phyloP scores from a whole-genome alignment of 1,140 invertebrate species.

The Akabosia matsudoensis region DNA sequence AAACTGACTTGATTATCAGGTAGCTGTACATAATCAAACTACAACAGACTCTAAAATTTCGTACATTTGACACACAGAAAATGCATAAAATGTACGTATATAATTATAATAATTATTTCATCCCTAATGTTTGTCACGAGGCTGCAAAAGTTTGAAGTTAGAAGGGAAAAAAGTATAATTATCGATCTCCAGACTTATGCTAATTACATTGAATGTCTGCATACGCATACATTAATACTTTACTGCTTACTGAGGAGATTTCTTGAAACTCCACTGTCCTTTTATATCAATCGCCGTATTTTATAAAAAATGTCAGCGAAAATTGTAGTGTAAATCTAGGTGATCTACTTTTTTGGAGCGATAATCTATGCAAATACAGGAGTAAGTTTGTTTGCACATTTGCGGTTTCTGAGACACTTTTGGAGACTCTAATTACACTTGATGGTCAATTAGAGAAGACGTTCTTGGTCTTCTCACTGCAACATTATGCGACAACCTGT shows the following conservation, averaged over 20 bases:
- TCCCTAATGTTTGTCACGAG: background rate
- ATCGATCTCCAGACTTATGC: too few relatives aligned
- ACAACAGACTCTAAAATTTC: background rate
- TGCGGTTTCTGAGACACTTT: background rate
- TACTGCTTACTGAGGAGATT: background rate
- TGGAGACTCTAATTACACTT: background rate
- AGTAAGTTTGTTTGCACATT: background rate
- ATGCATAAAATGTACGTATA: background rate
- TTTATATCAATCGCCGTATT: background rate
- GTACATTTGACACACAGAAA: background rate
- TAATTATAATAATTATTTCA: background rate
- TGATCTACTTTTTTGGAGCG: background rate
- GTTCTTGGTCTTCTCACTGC: conserved; percentile 2
- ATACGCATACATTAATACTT: background rate
- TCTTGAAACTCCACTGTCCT: background rate
- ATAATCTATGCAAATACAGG: too few relatives aligned
- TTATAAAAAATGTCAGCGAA: background rate
- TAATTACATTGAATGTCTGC: too few relatives aligned
- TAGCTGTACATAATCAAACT: background rate
- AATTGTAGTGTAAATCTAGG: background rate
- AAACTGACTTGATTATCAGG: background rate
- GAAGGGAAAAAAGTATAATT: background rate
- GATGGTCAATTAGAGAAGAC: conserved; percentile 3
- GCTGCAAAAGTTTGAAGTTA: background rate
- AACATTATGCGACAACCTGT: background rate